Conservation (phyloP, 2,797 vertebrate genomes). For the Crenichthys baileyi region DNA sequence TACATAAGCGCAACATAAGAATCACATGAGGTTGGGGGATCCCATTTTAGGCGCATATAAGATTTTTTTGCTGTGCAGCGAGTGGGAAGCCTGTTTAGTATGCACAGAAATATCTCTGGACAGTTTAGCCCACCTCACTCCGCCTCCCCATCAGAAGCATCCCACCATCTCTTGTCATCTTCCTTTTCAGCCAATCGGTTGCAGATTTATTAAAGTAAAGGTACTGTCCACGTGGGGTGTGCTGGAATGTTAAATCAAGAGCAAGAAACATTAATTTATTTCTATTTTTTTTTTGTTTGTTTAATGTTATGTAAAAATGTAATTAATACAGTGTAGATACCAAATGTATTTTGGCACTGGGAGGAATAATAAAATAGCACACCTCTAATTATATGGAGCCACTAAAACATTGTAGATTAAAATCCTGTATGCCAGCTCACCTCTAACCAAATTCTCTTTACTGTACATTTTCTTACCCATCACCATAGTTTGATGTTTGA, state of each 20-base stretch:
- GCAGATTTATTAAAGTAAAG: constrained; percentile 60
- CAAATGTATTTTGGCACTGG: neutral
- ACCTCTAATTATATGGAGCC: no score
- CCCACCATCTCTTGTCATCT: constrained; percentile 39
- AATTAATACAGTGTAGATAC: neutral
- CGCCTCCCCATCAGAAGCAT: constrained; percentile 18
- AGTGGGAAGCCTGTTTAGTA: constrained; percentile 61
- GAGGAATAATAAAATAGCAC: neutral
- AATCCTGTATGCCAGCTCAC: neutral
- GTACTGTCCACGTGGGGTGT: constrained; percentile 60
- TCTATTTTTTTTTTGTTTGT: neutral
- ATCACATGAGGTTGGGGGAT: constrained; percentile 47
- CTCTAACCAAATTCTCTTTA: neutral
- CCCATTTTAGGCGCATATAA: constrained; percentile 59
- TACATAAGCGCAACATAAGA: constrained; percentile 47
- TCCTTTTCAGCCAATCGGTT: constrained; percentile 59
- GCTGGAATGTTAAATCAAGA: constrained; percentile 24
- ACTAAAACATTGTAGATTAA: neutral
- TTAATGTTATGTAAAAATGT: neutral
- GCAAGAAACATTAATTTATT: neutral
- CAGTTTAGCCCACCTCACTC: constrained; percentile 40
- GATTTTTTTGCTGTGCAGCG: constrained; percentile 38
- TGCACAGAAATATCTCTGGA: constrained; percentile 60
- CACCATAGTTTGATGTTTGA: neutral
- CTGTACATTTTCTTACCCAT: neutral